phyloP scores from a whole-genome alignment of 1,140 invertebrate genomes.

The Agrypnia vestita region DNA sequence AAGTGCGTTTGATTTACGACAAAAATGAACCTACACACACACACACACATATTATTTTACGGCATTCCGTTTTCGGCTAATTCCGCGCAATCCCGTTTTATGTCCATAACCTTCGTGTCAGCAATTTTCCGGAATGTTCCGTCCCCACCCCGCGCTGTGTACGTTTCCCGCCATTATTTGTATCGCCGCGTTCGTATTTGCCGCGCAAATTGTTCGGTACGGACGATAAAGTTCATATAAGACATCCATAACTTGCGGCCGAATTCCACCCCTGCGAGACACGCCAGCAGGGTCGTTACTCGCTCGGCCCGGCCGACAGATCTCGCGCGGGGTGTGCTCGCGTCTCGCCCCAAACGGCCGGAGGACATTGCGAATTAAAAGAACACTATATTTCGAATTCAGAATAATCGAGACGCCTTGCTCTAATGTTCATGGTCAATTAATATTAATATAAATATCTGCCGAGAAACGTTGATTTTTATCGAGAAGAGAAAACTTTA shows the following conservation, averaged over 20 bases:
- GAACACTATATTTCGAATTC: no score
- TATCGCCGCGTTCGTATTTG: conserved; percentile 33
- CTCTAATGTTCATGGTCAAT: no score
- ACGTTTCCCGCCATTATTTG: conserved; percentile 36
- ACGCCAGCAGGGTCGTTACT: background rate
- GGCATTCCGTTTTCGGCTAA: conserved; percentile 53
- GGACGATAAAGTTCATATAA: conserved; percentile 52
- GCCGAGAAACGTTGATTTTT: no score
- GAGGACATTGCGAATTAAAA: no score
- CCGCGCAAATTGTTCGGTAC: conserved; percentile 50
- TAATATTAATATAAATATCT: no score
- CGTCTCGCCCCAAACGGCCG: no score
- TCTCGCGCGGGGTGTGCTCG: background rate
- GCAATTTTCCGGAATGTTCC: conserved; percentile 51
- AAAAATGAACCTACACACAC: conserved; percentile 10
- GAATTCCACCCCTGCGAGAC: conserved; percentile 9
- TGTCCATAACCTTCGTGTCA: conserved; percentile 49
- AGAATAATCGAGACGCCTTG: no score
- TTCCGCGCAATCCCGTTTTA: conserved; percentile 56
- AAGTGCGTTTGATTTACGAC: conserved; percentile 54
- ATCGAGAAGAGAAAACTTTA: no score
- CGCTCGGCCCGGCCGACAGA: background rate
- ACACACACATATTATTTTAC: conserved; percentile 41
- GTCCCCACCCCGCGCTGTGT: background rate
- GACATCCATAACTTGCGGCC: conserved; percentile 48